Percentiles rank a stretch among this genome's conserved stretches.
These are phyloP conservation scores for Caenorhabditis japonica DNA, from an alignment of 2,888 invertebrate genomes.

Conservation along the genomic window DNA sequence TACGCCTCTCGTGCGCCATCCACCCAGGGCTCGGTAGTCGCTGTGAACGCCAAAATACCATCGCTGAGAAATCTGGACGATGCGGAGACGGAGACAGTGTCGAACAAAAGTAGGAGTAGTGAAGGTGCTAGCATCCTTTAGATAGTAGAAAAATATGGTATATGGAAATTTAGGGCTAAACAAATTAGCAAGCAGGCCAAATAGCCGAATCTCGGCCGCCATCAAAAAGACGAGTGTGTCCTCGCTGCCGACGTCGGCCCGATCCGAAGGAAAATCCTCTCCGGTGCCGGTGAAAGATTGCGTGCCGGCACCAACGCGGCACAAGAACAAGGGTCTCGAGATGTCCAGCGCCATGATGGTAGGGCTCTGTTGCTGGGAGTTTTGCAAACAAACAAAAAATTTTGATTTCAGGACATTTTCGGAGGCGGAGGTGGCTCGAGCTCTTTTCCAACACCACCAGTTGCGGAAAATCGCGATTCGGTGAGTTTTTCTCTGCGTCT, in stretches of 20 bases:
- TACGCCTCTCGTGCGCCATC: constrained; percentile 25
- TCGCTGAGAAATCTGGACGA: constrained; percentile 12
- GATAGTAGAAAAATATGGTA: neutral
- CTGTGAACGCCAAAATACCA: constrained; percentile 1
- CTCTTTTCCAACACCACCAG: constrained; percentile 14
- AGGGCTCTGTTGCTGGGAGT: neutral
- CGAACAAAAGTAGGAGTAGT: constrained; percentile 45
- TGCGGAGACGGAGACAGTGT: constrained; percentile 20
- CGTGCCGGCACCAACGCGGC: constrained; percentile 52
- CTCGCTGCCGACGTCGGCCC: constrained; percentile 56
- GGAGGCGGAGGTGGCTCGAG: constrained; percentile 51
- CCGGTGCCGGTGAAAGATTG: constrained; percentile 57
- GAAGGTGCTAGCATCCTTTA: constrained; percentile 24
- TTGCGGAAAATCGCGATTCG: constrained; percentile 17
- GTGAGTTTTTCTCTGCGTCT: too few species aligned
- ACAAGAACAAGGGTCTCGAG: constrained; percentile 64
- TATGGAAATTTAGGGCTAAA: constrained; percentile 18
- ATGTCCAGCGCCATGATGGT: constrained; percentile 65
- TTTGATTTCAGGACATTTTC: constrained; percentile 63
- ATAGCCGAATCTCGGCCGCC: constrained; percentile 12
- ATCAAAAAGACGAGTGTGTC: constrained; percentile 38
- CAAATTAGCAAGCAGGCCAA: constrained; percentile 33
- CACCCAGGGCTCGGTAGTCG: neutral
- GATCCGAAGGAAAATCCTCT: constrained; percentile 66
- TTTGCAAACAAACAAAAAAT: too few species aligned